phyloP scores from a whole-genome alignment of 1,140 invertebrate species.

The Goniozus legneri region DNA sequence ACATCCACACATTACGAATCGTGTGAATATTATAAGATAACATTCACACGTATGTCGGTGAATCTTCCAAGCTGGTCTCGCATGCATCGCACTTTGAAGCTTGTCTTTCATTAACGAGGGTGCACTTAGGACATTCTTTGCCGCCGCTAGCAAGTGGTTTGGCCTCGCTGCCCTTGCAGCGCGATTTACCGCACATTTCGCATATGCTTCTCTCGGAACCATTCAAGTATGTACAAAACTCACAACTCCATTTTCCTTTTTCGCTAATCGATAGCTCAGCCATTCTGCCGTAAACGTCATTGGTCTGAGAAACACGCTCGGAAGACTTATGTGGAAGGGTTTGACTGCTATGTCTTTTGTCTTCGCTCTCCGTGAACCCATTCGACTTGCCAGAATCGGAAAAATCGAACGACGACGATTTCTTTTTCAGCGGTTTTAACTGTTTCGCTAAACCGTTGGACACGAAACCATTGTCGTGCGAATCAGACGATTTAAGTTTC shows the following conservation, averaged over 20 bases:
- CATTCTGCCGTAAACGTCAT: background rate
- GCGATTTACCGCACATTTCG: conserved; percentile 74
- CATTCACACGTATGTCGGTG: conserved; percentile 73
- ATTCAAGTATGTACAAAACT: conserved; percentile 71
- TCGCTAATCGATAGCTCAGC: conserved; percentile 1
- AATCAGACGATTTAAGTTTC: conserved; percentile 24
- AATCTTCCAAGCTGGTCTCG: conserved; percentile 66
- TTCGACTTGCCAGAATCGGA: conserved; percentile 24
- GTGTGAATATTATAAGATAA: conserved; percentile 1
- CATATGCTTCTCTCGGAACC: conserved; percentile 58
- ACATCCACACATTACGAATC: background rate
- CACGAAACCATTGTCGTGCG: conserved; percentile 22
- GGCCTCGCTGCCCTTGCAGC: conserved; percentile 58
- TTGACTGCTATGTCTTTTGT: conserved; percentile 24
- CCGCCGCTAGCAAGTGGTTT: conserved; percentile 70
- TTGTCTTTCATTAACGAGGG: conserved; percentile 73
- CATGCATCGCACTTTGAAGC: conserved; percentile 67
- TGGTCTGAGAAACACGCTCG: background rate
- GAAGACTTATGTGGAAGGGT: conserved; percentile 18
- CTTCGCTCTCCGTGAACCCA: conserved; percentile 8
- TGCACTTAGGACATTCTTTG: conserved; percentile 72
- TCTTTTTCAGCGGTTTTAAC: conserved; percentile 25
- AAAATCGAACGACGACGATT: conserved; percentile 27
- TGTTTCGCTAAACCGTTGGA: conserved; percentile 5
- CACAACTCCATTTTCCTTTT: conserved; percentile 62